Percentiles rank a stretch among this genome's conserved stretches.
Conservation (phyloP, 1,140 invertebrate genomes). For the Pygmarrhopalites habei region DNA sequence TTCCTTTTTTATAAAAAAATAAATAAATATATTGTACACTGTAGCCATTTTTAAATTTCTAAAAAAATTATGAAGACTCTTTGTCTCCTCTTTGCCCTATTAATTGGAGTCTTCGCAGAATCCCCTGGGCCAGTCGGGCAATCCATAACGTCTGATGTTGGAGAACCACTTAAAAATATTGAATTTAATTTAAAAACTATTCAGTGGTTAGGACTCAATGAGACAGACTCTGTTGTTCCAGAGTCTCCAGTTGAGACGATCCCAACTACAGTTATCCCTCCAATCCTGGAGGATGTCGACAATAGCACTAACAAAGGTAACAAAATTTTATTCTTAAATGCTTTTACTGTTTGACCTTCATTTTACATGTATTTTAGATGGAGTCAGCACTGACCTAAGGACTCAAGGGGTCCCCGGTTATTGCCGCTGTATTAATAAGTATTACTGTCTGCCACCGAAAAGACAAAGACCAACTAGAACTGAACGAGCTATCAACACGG, state of each 20-base stretch:
- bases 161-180: background rate
- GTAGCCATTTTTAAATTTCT: too few species aligned
- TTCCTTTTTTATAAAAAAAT: too few species aligned
- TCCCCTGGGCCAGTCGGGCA: background rate
- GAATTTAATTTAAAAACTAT: constrained; percentile 6
- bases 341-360: background rate
- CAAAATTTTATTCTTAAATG: background rate
- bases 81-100: background rate
- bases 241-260: background rate
- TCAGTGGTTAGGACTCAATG: background rate
- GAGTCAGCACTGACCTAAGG: constrained; percentile 14
- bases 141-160: background rate
- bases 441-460: constrained; percentile 22
- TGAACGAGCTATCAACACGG: constrained; percentile 29
- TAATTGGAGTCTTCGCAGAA: background rate
- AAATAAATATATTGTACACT: too few species aligned
- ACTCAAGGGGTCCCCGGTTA: constrained; percentile 23
- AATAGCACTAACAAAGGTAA: background rate
- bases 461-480: constrained; percentile 9
- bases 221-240: background rate
- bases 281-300: background rate
- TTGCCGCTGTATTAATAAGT: constrained; percentile 28
- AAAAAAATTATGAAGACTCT: too few species aligned
- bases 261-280: background rate
- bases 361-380: background rate